These are phyloP conservation scores for Oryzias melastigma DNA, from an alignment of 2,113 vertebrate genomes.

Conservation along the genomic window DNA sequence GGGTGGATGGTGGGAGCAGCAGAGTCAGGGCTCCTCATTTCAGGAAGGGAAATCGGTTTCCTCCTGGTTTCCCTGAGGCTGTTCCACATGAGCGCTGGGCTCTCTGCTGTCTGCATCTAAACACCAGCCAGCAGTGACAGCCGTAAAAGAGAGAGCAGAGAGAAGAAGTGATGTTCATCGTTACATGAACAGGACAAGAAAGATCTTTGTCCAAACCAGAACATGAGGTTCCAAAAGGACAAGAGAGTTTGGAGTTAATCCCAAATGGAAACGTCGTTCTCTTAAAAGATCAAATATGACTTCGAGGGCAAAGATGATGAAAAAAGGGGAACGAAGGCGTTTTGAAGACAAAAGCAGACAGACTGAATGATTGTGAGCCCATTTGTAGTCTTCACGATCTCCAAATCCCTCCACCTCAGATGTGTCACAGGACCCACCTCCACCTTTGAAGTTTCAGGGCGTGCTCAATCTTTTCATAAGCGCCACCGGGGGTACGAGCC, in stretches of 20 bases:
- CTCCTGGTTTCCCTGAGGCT: conserved; percentile 49
- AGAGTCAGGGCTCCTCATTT: conserved; percentile 53
- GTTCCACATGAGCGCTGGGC: conserved; percentile 49
- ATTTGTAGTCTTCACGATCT: conserved; percentile 43
- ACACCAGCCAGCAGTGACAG: conserved; percentile 27
- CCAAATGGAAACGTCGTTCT: conserved; percentile 19
- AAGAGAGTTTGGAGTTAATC: conserved; percentile 23
- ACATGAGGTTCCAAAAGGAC: conserved; percentile 13
- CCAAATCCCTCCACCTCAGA: conserved; percentile 22
- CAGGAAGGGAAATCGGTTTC: conserved; percentile 57
- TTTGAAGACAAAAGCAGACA: conserved; percentile 33
- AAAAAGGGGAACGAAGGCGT: conserved; percentile 14
- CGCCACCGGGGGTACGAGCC: conserved; percentile 54
- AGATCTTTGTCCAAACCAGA: conserved; percentile 1
- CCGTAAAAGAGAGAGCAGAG: background rate
- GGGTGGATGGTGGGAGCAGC: conserved; percentile 34
- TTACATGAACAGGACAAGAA: conserved; percentile 37
- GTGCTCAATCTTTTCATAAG: conserved; percentile 55
- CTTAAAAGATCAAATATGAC: conserved; percentile 57
- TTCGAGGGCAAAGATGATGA: conserved; percentile 50
- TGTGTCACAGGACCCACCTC: conserved; percentile 42
- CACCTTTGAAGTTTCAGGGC: conserved; percentile 67
- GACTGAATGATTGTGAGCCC: conserved; percentile 35
- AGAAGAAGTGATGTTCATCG: conserved; percentile 16
- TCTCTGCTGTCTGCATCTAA: conserved; percentile 21